Conservation (phyloP, 2,888 invertebrate genomes). For the Margaritifera margaritifera region DNA sequence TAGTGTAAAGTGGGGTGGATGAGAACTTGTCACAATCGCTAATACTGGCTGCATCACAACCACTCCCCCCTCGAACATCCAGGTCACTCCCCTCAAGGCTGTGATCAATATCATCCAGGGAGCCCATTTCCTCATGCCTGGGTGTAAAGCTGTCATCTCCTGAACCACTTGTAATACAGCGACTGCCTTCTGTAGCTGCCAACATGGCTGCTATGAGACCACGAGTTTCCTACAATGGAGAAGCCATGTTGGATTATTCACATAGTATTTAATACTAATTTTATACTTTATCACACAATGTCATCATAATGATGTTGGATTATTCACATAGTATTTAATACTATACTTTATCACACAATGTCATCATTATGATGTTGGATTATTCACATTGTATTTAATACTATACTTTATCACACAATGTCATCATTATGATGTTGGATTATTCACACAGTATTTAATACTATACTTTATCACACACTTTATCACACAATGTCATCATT, state of each 20-base stretch:
- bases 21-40: neutral
- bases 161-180: slow-evolving; percentile 21
- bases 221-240: slow-evolving; percentile 41
- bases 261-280: neutral
- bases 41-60: neutral
- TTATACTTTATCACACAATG: neutral
- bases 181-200: slow-evolving; percentile 20
- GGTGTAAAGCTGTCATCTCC: slow-evolving; percentile 27
- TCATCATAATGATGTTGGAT: neutral
- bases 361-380: too few relatives aligned
- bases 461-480: too few relatives aligned
- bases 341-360: too few relatives aligned
- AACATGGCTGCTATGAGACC: slow-evolving; percentile 53
- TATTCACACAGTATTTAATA: too few relatives aligned
- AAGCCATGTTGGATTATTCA: neutral
- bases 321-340: too few relatives aligned
- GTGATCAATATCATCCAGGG: slow-evolving; percentile 48
- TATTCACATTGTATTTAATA: too few relatives aligned
- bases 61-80: slow-evolving; percentile 1
- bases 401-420: too few relatives aligned
- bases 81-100: slow-evolving; percentile 22
- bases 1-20: slow-evolving; percentile 2
- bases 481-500: too few relatives aligned
- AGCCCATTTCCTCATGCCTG: slow-evolving; percentile 31
- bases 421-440: too few relatives aligned